Evolutionary conservation across 2,797 vertebrate species (phyloP), one percentile per base, ranked within the genome.

Genomic region (Myotis planiceps): DNA sequence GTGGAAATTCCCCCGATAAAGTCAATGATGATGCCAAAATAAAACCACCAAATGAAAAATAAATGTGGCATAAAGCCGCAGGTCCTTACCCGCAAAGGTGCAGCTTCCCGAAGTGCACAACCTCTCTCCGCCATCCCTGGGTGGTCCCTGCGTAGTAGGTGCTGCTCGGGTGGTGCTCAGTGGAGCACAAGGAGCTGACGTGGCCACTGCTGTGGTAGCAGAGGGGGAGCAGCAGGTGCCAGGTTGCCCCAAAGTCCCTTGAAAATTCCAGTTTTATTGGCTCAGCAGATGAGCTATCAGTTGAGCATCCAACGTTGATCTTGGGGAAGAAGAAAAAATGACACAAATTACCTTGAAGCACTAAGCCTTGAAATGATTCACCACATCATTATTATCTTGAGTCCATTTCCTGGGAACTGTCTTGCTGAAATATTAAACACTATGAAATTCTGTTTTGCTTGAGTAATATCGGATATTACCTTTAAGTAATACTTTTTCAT

Each of bases 241-340:
- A 99, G 0, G 99, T 99, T 0, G 99, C 99, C n/a, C 99, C 99
- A 65, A 99, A 99, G 98, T 99, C 99, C 78, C 99, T 98, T 0
- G 99, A 99, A 98, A 99, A 99, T 98, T 99, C 99, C 91, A 99
- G 96, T 88, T 98, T 99, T 84, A 99, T 99, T 0, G 99, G 99
- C 86, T 99, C 98, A 0, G 99, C 97, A 13, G 99, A 99, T 19
- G 99, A 99, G 97, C 99, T 99, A 75, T 99, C 99, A 0, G 99
- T 98, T 51, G 99, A 99, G 98, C 99, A 99, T 94, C 99, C 99
- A 0, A 99, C 99, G 32, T 99, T 99, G 96, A 99, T 99, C 99
- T 99, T 97, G 37, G 60, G 53, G 16, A 93, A 51, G 97, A 88
- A 97, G 88, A 37, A 95, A 39, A 94, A 94, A 94, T 5, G 92